A percentile compares a stretch with the other conserved stretches of the same genome.
Evolutionary conservation across 1,140 invertebrate genomes (phyloP).

Genomic region (silkworm (Bombyx mori)): DNA sequence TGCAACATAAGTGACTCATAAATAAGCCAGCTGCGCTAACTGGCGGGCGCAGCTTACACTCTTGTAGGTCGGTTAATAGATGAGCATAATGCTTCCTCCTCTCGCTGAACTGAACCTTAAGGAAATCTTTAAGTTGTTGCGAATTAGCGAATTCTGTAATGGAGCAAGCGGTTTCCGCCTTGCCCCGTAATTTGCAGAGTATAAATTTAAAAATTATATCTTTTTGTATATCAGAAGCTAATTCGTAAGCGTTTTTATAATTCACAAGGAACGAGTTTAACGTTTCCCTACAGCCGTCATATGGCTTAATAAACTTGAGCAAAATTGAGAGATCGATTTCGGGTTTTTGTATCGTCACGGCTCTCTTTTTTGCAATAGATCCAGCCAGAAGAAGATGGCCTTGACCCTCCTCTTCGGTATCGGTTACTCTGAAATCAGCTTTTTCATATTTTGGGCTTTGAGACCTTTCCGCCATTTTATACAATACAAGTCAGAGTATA

Average conservation of each 20-base stretch:
- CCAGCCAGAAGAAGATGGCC: too few species aligned
- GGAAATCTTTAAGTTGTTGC: background rate
- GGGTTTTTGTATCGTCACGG: too few species aligned
- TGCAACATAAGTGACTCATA: too few species aligned
- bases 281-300: background rate
- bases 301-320: slow-evolving; percentile 2
- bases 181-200: background rate
- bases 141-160: slow-evolving; percentile 1
- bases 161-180: background rate
- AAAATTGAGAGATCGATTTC: background rate
- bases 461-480: too few species aligned
- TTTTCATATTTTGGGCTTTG: too few species aligned
- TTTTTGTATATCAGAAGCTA: background rate
- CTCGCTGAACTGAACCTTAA: slow-evolving; percentile 1
- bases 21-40: too few species aligned
- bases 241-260: background rate
- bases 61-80: background rate
- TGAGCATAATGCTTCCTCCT: slow-evolving; percentile 2
- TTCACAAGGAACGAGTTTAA: background rate
- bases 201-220: slow-evolving; percentile 1
- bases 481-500: too few species aligned
- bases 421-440: too few species aligned
- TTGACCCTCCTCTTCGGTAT: too few species aligned
- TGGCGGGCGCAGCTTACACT: background rate
- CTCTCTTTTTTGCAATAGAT: too few species aligned